Evolutionary conservation across 2,113 vertebrate genomes (phyloP).

Genomic region (Pygoscelis adeliae): DNA sequence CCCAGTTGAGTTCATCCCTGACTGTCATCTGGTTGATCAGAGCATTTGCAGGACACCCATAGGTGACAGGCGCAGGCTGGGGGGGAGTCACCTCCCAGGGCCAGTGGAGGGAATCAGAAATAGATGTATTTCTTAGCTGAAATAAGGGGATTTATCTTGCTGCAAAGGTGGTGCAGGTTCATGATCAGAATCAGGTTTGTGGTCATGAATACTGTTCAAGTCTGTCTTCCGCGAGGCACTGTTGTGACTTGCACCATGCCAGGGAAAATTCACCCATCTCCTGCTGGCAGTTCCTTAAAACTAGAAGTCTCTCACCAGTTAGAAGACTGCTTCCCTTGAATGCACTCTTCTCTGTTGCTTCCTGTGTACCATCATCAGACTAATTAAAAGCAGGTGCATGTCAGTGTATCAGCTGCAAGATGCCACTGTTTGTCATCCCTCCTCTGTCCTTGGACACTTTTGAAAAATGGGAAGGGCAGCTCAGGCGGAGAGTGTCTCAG

Average conservation of each 20-base stretch:
- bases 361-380: background rate
- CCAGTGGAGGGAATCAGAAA: fast-evolving
- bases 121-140: no score
- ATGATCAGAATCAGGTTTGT: fast-evolving
- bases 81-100: background rate
- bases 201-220: background rate
- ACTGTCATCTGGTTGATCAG: background rate
- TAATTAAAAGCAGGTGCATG: background rate
- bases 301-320: background rate
- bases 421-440: background rate
- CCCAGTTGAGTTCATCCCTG: fast-evolving
- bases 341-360: background rate
- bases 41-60: fast-evolving
- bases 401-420: background rate
- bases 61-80: background rate
- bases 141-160: background rate
- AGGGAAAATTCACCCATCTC: background rate
- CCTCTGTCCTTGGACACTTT: background rate
- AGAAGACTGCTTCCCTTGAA: background rate
- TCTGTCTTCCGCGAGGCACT: no score
- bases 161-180: background rate
- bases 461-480: background rate
- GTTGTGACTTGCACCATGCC: background rate
- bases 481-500: background rate
- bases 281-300: background rate